A percentile compares a stretch with the other conserved stretches of the same genome.
Conservation (phyloP, 2,888 invertebrate genomes). For the Coelogynopora nodosa region DNA sequence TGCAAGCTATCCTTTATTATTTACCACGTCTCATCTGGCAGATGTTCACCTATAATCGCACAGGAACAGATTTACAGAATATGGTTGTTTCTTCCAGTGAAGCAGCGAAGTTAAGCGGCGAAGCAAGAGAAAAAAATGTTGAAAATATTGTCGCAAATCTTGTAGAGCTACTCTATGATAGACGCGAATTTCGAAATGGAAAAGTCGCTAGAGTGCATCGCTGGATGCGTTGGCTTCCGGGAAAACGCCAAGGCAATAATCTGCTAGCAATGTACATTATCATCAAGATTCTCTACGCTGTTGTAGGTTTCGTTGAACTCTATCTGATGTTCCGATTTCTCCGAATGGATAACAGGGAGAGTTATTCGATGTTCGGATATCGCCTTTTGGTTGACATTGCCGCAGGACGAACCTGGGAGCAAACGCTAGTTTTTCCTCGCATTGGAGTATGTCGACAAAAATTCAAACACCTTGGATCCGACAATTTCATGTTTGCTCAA, state of each 20-base stretch:
- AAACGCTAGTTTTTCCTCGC: constrained; percentile 43
- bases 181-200: not conserved
- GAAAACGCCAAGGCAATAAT: constrained; percentile 38
- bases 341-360: constrained; percentile 35
- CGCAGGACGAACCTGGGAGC: constrained; percentile 25
- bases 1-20: constrained; percentile 43
- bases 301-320: constrained; percentile 36
- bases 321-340: constrained; percentile 39
- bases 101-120: not conserved
- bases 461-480: constrained; percentile 21
- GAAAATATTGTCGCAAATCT: constrained; percentile 13
- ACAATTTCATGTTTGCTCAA: constrained; percentile 38
- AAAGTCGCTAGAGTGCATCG: not conserved
- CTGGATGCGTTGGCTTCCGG: not conserved
- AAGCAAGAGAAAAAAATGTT: not conserved
- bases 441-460: constrained; percentile 40
- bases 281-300: constrained; percentile 36
- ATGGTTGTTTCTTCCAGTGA: constrained; percentile 3
- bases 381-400: constrained; percentile 35
- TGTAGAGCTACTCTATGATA: not conserved
- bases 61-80: constrained; percentile 38
- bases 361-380: constrained; percentile 33
- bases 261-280: constrained; percentile 19
- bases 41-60: constrained; percentile 36
- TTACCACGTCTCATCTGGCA: constrained; percentile 37